phyloP scores from a whole-genome alignment of 2,888 invertebrate species.

The Euplexia lucipara region DNA sequence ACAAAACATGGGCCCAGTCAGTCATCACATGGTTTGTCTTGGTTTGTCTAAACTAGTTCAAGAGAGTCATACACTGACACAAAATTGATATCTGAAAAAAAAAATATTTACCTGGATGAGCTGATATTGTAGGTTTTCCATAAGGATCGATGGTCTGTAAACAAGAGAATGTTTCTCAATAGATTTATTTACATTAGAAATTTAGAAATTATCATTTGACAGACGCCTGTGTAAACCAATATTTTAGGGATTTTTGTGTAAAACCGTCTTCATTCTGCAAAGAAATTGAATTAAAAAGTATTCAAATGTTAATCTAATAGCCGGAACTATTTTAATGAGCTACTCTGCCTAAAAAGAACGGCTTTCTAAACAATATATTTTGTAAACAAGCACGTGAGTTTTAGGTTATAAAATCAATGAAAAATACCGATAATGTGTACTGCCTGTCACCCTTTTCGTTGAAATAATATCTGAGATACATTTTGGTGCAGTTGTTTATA shows the following conservation, averaged over 20 bases:
- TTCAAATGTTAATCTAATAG: neutral
- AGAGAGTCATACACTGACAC: no score
- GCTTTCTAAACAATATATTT: slow-evolving; percentile 6
- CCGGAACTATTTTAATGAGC: neutral
- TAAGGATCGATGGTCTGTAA: slow-evolving; percentile 94
- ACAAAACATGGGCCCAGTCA: no score
- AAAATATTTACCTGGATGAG: slow-evolving; percentile 94
- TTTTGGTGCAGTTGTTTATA: slow-evolving; percentile 61
- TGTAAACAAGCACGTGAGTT: slow-evolving; percentile 62
- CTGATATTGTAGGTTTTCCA: slow-evolving; percentile 96
- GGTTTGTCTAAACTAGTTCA: no score
- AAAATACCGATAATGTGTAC: slow-evolving; percentile 95
- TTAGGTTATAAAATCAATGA: slow-evolving; percentile 62
- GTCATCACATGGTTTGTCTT: no score
- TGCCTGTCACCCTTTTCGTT: slow-evolving; percentile 95
- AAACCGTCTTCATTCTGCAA: neutral
- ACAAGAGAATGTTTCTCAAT: slow-evolving; percentile 19
- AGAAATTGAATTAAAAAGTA: neutral
- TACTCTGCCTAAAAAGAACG: no score
- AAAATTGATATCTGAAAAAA: no score
- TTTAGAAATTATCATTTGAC: neutral
- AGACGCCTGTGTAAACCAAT: neutral
- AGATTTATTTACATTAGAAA: neutral
- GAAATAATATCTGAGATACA: slow-evolving; percentile 91
- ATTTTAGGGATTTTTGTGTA: neutral